phyloP scores from a whole-genome alignment of 2,888 invertebrate genomes.

The Cephus nigrinus region DNA sequence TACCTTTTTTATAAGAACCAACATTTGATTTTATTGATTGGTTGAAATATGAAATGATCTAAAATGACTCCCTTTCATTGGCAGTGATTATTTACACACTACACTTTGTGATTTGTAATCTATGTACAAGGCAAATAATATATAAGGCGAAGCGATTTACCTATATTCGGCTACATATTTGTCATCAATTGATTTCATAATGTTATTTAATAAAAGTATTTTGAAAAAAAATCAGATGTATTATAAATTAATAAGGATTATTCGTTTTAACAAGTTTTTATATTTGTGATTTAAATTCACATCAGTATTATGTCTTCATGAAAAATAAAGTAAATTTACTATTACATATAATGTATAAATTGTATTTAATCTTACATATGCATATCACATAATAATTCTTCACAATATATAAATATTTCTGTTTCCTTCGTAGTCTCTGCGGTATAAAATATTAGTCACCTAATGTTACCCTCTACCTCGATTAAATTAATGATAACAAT shows the following conservation, averaged over 20 bases:
- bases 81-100: background rate
- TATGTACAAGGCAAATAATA: background rate
- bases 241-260: background rate
- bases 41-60: background rate
- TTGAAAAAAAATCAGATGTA: background rate
- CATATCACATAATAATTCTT: background rate
- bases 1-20: background rate
- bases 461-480: background rate
- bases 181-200: background rate
- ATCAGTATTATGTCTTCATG: background rate
- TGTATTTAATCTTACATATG: background rate
- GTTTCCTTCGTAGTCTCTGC: background rate
- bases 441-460: background rate
- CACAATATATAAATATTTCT: background rate
- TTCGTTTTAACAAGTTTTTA: background rate
- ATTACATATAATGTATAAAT: background rate
- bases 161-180: background rate
- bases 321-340: background rate
- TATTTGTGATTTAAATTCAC: background rate
- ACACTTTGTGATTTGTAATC: background rate
- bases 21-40: background rate
- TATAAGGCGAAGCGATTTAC: background rate
- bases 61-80: background rate
- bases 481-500: background rate
- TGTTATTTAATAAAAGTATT: background rate